phyloP scores from a whole-genome alignment of 2,113 vertebrate genomes.

The Chaenocephalus aceratus region DNA sequence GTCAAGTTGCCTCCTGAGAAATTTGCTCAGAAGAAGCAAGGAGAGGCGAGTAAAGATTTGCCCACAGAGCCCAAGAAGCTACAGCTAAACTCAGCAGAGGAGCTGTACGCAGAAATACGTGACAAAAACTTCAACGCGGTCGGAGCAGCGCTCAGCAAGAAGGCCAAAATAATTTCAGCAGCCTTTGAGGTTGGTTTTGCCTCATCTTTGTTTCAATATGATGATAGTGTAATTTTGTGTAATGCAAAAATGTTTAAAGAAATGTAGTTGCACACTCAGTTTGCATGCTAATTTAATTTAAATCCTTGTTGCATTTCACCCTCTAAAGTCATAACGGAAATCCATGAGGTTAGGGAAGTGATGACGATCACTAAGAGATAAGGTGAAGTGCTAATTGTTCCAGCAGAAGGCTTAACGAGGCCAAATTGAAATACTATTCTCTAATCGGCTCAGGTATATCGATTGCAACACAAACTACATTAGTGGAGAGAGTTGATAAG shows the following conservation, averaged over 20 bases:
- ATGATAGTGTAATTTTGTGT: not conserved
- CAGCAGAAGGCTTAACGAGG: not conserved
- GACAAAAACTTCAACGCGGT: constrained; percentile 99
- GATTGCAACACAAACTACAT: not conserved
- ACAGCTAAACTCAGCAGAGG: constrained; percentile 96
- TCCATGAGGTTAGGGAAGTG: constrained; percentile 18
- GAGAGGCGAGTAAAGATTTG: constrained; percentile 92
- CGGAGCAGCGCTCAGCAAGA: constrained; percentile 96
- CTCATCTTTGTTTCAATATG: not conserved
- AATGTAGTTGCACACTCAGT: not conserved
- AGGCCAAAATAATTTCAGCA: constrained; percentile 97
- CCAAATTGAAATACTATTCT: not conserved
- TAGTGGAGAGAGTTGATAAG: not conserved
- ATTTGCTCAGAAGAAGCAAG: constrained; percentile 95
- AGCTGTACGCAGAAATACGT: constrained; percentile 96
- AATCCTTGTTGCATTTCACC: constrained; percentile 46
- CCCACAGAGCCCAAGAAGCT: constrained; percentile 96
- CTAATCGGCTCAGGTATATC: not conserved
- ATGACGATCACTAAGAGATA: constrained; percentile 41
- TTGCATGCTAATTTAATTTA: constrained; percentile 5
- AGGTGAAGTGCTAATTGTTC: constrained; percentile 16
- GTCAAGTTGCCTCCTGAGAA: constrained; percentile 98
- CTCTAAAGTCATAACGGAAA: constrained; percentile 42
- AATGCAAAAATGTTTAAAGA: not conserved
- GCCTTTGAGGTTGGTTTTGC: constrained; percentile 92